These are phyloP conservation scores for Argyra leucocephala DNA, from an alignment of 2,888 invertebrate genomes.

Conservation along the genomic window DNA sequence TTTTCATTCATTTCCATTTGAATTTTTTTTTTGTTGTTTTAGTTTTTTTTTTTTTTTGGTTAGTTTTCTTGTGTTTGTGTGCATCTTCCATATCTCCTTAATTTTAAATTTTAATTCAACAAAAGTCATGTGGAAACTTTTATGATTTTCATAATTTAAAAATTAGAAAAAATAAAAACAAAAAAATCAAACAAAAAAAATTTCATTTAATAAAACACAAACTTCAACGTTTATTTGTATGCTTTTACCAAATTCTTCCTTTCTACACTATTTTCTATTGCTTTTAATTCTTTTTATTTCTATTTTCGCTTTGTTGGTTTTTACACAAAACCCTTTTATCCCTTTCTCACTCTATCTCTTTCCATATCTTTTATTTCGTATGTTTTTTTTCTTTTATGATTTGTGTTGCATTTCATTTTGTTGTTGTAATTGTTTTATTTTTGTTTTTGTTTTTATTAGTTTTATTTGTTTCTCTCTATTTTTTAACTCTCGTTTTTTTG, in stretches of 20 bases:
- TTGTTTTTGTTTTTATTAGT: neutral
- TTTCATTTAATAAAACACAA: neutral
- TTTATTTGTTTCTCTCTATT: neutral
- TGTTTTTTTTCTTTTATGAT: too few species aligned
- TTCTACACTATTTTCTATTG: neutral
- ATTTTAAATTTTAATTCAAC: neutral
- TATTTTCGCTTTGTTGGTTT: neutral
- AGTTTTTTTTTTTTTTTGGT: neutral
- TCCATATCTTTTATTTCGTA: neutral
- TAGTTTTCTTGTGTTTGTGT: neutral
- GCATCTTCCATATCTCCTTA: neutral
- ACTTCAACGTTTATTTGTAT: neutral
- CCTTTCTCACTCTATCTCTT: neutral
- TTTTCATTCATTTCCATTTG: slow-evolving; percentile 2
- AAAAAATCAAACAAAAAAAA: neutral
- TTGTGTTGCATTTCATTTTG: neutral
- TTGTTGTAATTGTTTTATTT: neutral
- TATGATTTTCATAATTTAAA: slow-evolving; percentile 2
- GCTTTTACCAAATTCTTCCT: neutral
- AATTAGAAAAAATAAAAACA: neutral
- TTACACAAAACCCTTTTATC: too few species aligned
- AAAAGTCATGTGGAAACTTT: neutral
- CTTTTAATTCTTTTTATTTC: neutral
- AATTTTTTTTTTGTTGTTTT: neutral
- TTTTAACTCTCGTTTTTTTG: too few species aligned